Conservation (phyloP, 2,113 vertebrate genomes). For the Datnioides undecimradiatus region DNA sequence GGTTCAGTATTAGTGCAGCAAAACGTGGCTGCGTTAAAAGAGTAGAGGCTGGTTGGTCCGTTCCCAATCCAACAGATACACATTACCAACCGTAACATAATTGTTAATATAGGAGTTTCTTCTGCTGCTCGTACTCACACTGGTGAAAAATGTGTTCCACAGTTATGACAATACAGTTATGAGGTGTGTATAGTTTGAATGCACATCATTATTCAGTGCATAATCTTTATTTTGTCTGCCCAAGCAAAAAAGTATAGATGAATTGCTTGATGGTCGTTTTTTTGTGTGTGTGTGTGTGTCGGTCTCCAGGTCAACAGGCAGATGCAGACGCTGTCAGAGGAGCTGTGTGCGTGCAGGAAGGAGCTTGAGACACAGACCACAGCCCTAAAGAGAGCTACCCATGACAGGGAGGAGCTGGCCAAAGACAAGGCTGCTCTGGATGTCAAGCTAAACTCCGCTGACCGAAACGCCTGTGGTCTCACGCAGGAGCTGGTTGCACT, state of each 20-base stretch:
- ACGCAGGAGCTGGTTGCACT: constrained; percentile 83
- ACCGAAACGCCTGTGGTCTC: constrained; percentile 80
- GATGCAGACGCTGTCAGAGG: constrained; percentile 80
- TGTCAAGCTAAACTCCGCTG: constrained; percentile 82
- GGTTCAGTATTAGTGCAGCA: constrained; percentile 36
- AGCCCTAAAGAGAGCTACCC: constrained; percentile 68
- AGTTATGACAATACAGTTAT: not conserved
- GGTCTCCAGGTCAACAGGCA: constrained; percentile 74
- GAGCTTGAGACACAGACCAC: constrained; percentile 80
- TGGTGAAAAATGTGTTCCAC: constrained; percentile 4
- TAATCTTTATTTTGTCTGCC: not conserved
- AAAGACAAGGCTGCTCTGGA: constrained; percentile 82
- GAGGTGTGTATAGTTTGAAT: constrained; percentile 10
- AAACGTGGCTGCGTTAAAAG: constrained; percentile 20
- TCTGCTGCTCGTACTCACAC: not conserved
- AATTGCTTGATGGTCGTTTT: not conserved
- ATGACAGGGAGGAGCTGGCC: constrained; percentile 82
- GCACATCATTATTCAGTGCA: not conserved
- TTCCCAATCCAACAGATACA: constrained; percentile 24
- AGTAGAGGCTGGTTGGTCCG: not conserved
- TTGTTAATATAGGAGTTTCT: not conserved
- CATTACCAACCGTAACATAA: not conserved
- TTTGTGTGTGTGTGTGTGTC: constrained; percentile 31
- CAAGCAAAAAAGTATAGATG: not conserved
- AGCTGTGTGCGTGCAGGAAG: constrained; percentile 76